These are phyloP conservation scores for Pseudochirops corinnae DNA, from an alignment of 2,797 vertebrate genomes.

Conservation along the genomic window DNA sequence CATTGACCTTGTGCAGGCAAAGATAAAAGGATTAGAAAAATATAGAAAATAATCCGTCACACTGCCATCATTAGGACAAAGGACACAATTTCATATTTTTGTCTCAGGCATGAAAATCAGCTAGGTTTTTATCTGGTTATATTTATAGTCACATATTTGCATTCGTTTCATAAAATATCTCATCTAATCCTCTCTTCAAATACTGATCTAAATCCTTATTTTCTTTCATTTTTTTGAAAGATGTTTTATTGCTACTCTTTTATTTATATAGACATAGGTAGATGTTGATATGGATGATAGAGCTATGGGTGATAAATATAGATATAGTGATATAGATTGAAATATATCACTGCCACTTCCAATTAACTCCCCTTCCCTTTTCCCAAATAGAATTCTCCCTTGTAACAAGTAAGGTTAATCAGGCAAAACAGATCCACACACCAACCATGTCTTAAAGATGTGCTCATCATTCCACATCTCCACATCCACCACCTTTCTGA, in stretches of 20 bases:
- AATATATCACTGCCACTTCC: neutral
- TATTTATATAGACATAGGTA: neutral
- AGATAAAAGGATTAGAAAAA: neutral
- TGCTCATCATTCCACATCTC: neutral
- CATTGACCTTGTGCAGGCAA: neutral
- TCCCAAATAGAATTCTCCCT: neutral
- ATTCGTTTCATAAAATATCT: slow-evolving; percentile 49
- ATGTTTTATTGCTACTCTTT: neutral
- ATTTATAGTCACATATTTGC: slow-evolving; percentile 52
- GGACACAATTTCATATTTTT: neutral
- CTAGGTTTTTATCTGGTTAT: slow-evolving; percentile 1
- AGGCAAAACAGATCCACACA: neutral
- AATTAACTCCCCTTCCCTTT: neutral
- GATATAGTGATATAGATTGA: neutral
- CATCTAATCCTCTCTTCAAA: slow-evolving; percentile 44
- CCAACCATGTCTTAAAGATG: neutral
- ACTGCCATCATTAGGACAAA: neutral
- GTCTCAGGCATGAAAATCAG: neutral
- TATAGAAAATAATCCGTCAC: neutral
- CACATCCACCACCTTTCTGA: neutral
- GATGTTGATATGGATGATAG: neutral
- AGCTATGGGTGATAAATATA: neutral
- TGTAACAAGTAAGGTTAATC: neutral
- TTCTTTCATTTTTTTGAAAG: neutral
- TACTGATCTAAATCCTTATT: slow-evolving; percentile 10